Conservation (phyloP, 2,113 vertebrate species). For the Macquaria ambigua region DNA sequence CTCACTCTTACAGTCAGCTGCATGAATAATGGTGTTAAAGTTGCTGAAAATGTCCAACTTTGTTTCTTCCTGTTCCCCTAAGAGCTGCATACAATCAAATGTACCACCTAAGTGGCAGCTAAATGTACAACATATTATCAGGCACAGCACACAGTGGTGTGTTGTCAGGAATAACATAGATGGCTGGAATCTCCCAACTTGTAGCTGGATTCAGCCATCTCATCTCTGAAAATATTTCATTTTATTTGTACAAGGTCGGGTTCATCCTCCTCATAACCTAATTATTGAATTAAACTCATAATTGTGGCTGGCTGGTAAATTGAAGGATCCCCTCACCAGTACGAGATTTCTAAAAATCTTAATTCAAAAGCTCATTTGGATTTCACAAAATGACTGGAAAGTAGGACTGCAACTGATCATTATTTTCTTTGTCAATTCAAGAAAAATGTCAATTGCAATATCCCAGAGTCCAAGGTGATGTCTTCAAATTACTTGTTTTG, state of each 20-base stretch:
- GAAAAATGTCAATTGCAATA: background rate
- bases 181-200: background rate
- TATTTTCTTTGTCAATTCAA: background rate
- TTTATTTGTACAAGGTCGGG: background rate
- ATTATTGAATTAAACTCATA: background rate
- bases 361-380: background rate
- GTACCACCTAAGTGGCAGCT: background rate
- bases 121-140: background rate
- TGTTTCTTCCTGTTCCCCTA: background rate
- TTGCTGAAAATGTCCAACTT: background rate
- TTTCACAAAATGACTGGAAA: background rate
- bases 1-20: background rate
- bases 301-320: background rate
- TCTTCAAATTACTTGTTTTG: background rate
- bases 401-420: background rate
- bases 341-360: background rate
- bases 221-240: background rate
- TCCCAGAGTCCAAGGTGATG: background rate
- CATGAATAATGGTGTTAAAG: background rate
- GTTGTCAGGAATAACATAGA: constrained; percentile 13
- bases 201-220: background rate
- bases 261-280: background rate
- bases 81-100: background rate
- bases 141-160: background rate
- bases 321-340: background rate